These are phyloP conservation scores for Xestia xanthographa DNA, from an alignment of 2,888 invertebrate species.

Conservation along the genomic window DNA sequence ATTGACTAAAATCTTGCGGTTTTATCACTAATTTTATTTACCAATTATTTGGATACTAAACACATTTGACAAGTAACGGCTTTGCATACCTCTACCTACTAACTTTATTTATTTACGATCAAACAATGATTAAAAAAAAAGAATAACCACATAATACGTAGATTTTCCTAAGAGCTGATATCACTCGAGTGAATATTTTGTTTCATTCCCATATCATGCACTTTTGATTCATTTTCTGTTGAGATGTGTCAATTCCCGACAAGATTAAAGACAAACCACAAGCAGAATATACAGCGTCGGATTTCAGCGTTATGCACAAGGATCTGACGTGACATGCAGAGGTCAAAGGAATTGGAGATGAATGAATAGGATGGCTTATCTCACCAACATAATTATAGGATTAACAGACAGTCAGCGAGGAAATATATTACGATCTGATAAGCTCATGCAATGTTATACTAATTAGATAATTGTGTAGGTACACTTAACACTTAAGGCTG, in stretches of 20 bases:
- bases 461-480: too few relatives aligned
- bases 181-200: not conserved
- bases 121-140: not conserved
- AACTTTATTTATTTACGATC: not conserved
- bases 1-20: not conserved
- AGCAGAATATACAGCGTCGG: not conserved
- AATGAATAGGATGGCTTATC: not conserved
- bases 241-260: not conserved
- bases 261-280: not conserved
- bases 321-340: not conserved
- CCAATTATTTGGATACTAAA: too few relatives aligned
- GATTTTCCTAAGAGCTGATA: not conserved
- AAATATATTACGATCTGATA: not conserved
- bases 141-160: not conserved
- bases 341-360: constrained; percentile 13
- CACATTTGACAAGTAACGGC: not conserved
- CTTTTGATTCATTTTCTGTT: not conserved
- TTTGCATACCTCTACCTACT: not conserved
- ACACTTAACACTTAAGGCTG: too few relatives aligned
- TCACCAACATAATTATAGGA: not conserved
- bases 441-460: not conserved
- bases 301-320: too few relatives aligned
- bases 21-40: too few relatives aligned
- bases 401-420: constrained; percentile 5
- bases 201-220: not conserved